Base-by-base conservation (phyloP, 2,797 vertebrate genomes). In the Crax fasciolata region DNA sequence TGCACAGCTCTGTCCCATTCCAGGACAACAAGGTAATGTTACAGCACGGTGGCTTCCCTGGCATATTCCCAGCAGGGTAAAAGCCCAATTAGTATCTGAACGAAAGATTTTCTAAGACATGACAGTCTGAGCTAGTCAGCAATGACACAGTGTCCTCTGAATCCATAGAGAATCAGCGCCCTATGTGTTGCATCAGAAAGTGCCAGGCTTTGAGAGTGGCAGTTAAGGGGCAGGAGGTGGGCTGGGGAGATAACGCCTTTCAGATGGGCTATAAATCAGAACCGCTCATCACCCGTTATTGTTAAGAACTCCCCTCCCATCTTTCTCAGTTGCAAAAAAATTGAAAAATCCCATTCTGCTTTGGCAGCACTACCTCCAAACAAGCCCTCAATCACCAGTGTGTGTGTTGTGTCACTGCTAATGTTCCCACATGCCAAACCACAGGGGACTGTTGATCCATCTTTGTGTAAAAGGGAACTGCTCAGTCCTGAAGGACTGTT, bases 161-260 rank as follows among this genome's bases (percentile, higher is more conserved):
- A 52, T 2, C 77, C 52, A 30, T 30, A 51, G 89, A 93, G 87
- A 91, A 94, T 71, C 80, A 91, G 85, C 85, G 71, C 59, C 14
- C 61, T 51, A 16, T 55, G 65, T 10, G 35, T 82, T 84, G 62
- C 85, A 91, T 81, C 93, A 96, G 94, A 94, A 86, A 71, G 68
- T 73, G 44, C 63, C 72, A 67, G 77, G 52, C 83, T 94, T 21
- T 43, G 20, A 57, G 41, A 73, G 80, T 1, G 55, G 74, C 91
- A 82, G 94, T 90, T 95, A 63, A 48, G 57, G 77, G 76, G 79
- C 79, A 95, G 87, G 90, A 93, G 87, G 76, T 89, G 89, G 87
- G 62, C 27, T 76, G 54, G 13, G 46, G 43, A 93, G 93, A 81
- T 88, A 94, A 94, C 93, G 55, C 13, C 14, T 58, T 93, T 94